phyloP scores from a whole-genome alignment of 2,797 vertebrate genomes.

The Oreortyx pictus region DNA sequence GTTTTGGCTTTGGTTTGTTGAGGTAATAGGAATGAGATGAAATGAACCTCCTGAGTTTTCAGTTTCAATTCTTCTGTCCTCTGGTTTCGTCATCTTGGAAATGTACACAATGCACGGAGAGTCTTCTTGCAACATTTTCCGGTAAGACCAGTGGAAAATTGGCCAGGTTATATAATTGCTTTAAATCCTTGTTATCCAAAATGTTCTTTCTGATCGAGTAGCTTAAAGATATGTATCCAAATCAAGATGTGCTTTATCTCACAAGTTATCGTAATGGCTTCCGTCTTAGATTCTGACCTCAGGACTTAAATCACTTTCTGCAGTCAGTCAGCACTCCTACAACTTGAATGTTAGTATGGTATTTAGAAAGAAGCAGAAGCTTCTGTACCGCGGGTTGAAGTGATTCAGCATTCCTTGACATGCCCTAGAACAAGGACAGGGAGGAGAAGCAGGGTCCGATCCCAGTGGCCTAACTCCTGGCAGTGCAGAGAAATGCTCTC shows the following conservation, averaged over 20 bases:
- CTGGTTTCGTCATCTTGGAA: constrained; percentile 22
- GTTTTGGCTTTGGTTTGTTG: neutral
- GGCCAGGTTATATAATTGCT: neutral
- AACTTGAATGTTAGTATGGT: neutral
- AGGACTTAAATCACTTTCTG: neutral
- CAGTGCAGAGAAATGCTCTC: neutral
- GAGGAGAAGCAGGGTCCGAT: neutral
- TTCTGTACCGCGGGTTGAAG: neutral
- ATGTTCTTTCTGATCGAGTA: neutral
- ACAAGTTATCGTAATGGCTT: neutral
- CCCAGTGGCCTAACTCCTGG: neutral
- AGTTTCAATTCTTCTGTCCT: constrained; percentile 20
- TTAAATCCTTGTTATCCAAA: neutral
- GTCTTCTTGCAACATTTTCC: constrained; percentile 36
- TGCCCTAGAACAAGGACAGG: neutral
- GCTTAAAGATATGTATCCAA: neutral
- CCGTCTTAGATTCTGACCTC: neutral
- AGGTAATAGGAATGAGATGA: neutral
- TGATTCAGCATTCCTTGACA: neutral
- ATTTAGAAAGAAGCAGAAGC: neutral
- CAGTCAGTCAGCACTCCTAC: neutral
- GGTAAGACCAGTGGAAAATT: neutral
- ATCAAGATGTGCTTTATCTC: neutral
- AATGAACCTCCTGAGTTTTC: neutral
- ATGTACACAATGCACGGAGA: neutral